A percentile compares a stretch with the other conserved stretches of the same genome.
Conservation (phyloP, 2,113 vertebrate genomes). For the Merops nubicus region DNA sequence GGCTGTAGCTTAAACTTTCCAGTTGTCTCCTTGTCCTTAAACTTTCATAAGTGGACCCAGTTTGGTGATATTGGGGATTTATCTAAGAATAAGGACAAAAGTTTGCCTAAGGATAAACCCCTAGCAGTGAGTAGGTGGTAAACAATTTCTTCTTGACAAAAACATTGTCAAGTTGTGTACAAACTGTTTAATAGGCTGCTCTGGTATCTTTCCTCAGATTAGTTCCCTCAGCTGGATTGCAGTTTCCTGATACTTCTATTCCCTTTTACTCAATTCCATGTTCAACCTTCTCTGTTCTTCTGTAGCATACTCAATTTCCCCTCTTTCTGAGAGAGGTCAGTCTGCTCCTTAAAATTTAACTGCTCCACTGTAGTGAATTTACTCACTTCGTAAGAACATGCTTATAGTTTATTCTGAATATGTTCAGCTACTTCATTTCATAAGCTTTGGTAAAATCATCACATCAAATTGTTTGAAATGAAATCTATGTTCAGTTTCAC, state of each 20-base stretch:
- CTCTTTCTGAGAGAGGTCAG: too few species aligned
- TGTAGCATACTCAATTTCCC: not conserved
- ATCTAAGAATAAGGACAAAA: not conserved
- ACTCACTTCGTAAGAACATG: not conserved
- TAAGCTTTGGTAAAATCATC: not conserved
- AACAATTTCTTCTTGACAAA: not conserved
- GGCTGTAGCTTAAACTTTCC: not conserved
- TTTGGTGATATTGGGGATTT: not conserved
- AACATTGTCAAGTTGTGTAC: not conserved
- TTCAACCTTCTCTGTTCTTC: not conserved
- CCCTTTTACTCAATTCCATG: not conserved
- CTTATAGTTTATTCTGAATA: not conserved
- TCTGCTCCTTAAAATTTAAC: not conserved
- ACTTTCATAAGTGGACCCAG: not conserved
- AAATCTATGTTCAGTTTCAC: accelerated
- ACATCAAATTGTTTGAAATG: not conserved
- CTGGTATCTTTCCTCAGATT: not conserved
- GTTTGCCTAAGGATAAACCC: not conserved
- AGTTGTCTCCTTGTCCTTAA: not conserved
- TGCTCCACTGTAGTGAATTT: not conserved
- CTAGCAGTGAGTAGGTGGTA: not conserved
- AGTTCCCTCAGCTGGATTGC: not conserved
- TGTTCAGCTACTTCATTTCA: not conserved
- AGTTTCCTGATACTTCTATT: not conserved
- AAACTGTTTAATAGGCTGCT: not conserved